Conservation (phyloP, 2,888 invertebrate species). For the Pyralis farinalis region DNA sequence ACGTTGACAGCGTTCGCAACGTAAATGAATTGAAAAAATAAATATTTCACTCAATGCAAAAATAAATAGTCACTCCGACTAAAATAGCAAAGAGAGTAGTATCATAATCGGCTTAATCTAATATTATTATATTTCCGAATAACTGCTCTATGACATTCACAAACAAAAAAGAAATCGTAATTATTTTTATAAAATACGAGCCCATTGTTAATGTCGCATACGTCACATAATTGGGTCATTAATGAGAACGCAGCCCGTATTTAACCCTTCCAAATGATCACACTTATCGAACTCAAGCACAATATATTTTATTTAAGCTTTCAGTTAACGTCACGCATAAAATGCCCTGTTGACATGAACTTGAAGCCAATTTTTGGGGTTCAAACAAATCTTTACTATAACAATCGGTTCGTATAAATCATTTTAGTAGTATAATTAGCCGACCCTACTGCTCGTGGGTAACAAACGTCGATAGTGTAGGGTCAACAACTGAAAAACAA, state of each 20-base stretch:
- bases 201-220: background rate
- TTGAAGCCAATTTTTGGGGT: conserved; percentile 3
- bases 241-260: background rate
- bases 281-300: background rate
- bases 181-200: no score
- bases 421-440: conserved; percentile 64
- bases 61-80: no score
- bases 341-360: conserved; percentile 1
- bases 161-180: conserved; percentile 1
- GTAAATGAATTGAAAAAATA: no score
- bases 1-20: no score
- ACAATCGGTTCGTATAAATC: conserved; percentile 57
- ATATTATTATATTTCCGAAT: background rate
- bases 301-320: background rate
- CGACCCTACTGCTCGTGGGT: conserved; percentile 32
- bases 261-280: background rate
- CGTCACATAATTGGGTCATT: background rate
- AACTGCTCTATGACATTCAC: no score
- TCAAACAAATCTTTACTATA: conserved; percentile 23
- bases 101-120: no score
- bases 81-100: no score
- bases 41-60: no score
- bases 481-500: conserved; percentile 75
- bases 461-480: conserved; percentile 61
- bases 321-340: background rate